Evolutionary conservation across 2,113 vertebrate species (phyloP).

Genomic region (Clarias gariepinus): DNA sequence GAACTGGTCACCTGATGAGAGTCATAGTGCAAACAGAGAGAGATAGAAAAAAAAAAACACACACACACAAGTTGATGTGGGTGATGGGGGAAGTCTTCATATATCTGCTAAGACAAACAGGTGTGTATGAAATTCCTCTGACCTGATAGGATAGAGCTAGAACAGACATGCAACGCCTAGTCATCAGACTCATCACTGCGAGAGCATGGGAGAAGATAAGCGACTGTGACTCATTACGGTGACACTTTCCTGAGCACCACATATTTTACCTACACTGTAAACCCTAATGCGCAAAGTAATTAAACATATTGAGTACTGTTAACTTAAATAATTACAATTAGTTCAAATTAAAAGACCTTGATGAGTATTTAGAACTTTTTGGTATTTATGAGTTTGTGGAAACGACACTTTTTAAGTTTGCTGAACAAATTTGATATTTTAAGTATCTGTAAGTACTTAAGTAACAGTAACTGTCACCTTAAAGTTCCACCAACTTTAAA

Average conservation of each 20-base stretch:
- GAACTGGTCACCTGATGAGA: not conserved
- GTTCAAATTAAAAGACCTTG: no score
- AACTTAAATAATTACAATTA: no score
- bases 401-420: no score
- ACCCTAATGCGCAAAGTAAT: no score
- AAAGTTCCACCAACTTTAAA: no score
- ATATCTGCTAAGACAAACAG: constrained; percentile 43
- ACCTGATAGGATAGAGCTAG: not conserved
- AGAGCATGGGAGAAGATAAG: not conserved
- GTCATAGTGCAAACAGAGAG: not conserved
- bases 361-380: no score
- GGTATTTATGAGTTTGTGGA: no score
- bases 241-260: not conserved
- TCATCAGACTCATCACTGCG: not conserved
- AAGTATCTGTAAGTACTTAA: no score
- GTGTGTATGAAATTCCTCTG: constrained; percentile 37
- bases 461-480: no score
- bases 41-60: not conserved
- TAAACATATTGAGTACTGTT: no score
- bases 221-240: not conserved
- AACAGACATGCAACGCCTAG: not conserved
- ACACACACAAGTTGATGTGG: not conserved
- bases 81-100: constrained; percentile 19
- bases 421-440: no score
- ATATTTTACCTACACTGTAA: constrained; percentile 38